Percentiles rank a stretch among this genome's conserved stretches.
phyloP scores from a whole-genome alignment of 2,888 invertebrate genomes.

The Rhimphoctona megacephalus region DNA sequence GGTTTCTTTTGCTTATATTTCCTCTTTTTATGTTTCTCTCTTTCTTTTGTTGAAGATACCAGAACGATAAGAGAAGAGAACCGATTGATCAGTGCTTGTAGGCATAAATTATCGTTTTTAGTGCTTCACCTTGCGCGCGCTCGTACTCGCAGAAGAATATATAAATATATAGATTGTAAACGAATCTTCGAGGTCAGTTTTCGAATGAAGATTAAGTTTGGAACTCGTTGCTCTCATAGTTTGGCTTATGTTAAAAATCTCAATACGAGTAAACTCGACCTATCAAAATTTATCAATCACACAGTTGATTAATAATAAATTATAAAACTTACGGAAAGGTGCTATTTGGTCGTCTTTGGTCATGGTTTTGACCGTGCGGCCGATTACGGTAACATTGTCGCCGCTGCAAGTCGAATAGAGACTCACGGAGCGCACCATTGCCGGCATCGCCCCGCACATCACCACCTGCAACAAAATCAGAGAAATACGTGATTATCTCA shows the following conservation, averaged over 20 bases:
- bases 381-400: constrained; percentile 89
- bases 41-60: constrained; percentile 47
- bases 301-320: neutral
- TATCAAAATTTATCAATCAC: neutral
- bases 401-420: constrained; percentile 90
- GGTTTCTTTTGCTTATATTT: neutral
- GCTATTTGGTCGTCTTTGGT: constrained; percentile 85
- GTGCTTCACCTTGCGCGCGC: too few relatives aligned
- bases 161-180: neutral
- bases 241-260: neutral
- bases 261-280: neutral
- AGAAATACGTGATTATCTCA: neutral
- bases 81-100: constrained; percentile 53
- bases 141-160: too few relatives aligned
- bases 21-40: neutral
- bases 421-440: constrained; percentile 90
- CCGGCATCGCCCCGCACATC: constrained; percentile 91
- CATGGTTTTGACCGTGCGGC: constrained; percentile 89
- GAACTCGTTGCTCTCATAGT: neutral
- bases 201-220: neutral
- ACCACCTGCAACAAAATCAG: constrained; percentile 86
- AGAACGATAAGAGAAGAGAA: constrained; percentile 47
- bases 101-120: constrained; percentile 48
- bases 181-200: neutral
- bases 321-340: constrained; percentile 87